phyloP scores from a whole-genome alignment of 1,140 invertebrate species.

The Caenorhabditis inopinata region DNA sequence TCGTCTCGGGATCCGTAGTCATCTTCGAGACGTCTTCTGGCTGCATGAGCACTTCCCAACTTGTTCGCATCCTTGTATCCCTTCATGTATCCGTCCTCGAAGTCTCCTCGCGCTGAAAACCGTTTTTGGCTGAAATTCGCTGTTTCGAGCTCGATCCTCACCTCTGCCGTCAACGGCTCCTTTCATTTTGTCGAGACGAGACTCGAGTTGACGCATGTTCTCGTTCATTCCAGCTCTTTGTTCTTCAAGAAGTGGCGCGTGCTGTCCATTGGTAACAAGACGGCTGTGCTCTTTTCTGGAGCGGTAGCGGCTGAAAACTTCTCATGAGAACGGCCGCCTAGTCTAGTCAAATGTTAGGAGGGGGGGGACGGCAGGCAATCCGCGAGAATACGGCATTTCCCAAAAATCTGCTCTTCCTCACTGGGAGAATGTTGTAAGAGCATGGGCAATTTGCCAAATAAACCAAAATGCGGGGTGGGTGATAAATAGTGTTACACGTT shows the following conservation, averaged over 20 bases:
- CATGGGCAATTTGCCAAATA: no score
- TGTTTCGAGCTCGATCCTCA: not conserved
- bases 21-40: constrained; percentile 57
- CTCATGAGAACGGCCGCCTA: not conserved
- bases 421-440: no score
- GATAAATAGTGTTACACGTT: no score
- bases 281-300: constrained; percentile 36
- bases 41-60: constrained; percentile 49
- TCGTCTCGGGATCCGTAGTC: constrained; percentile 57
- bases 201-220: constrained; percentile 39
- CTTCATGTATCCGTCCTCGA: constrained; percentile 62
- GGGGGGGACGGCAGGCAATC: no score
- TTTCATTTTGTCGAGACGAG: constrained; percentile 30
- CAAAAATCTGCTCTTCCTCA: no score
- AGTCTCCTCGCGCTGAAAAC: constrained; percentile 56
- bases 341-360: no score
- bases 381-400: no score
- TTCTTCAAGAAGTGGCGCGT: constrained; percentile 40
- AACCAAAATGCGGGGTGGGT: no score
- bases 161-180: constrained; percentile 37
- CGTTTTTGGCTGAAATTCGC: not conserved
- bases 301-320: constrained; percentile 39
- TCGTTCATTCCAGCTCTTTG: constrained; percentile 38
- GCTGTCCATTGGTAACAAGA: constrained; percentile 39
- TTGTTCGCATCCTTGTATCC: constrained; percentile 61